Conservation (phyloP, 2,797 vertebrate species). For the Crenuchus spilurus region DNA sequence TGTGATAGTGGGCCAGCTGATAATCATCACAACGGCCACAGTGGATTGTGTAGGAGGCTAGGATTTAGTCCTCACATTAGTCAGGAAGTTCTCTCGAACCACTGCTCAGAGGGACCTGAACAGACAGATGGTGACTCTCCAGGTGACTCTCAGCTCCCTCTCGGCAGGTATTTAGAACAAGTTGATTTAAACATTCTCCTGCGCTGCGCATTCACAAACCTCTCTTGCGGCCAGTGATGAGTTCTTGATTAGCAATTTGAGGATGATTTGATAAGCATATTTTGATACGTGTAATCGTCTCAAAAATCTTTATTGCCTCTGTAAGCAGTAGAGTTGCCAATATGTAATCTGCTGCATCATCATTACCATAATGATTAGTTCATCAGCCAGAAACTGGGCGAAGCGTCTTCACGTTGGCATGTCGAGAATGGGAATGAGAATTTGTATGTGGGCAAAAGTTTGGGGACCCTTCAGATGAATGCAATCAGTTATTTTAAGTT, state of each 20-base stretch:
- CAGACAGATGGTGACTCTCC: not conserved
- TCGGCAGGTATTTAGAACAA: not conserved
- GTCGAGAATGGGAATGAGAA: not conserved
- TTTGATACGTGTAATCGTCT: conserved; percentile 9
- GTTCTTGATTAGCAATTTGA: conserved; percentile 22
- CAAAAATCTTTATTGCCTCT: conserved; percentile 22
- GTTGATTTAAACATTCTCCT: not conserved
- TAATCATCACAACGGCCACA: conserved; percentile 4
- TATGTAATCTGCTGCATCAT: conserved; percentile 38
- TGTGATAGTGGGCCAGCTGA: not conserved
- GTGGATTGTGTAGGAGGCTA: not conserved
- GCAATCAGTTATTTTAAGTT: too few species aligned
- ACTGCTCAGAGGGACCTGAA: not conserved
- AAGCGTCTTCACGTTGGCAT: not conserved
- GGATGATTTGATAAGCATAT: conserved; percentile 15
- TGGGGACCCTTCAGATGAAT: too few species aligned
- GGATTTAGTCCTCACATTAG: not conserved
- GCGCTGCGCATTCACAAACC: not conserved
- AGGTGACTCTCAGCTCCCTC: not conserved
- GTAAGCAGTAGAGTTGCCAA: conserved; percentile 38
- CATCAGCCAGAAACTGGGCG: conserved; percentile 13
- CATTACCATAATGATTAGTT: conserved; percentile 44
- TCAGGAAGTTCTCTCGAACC: not conserved
- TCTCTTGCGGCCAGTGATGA: not conserved
- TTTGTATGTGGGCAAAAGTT: too few species aligned